Evolutionary conservation across 2,797 vertebrate species (phyloP).

Genomic region (Simalia tracyae): DNA sequence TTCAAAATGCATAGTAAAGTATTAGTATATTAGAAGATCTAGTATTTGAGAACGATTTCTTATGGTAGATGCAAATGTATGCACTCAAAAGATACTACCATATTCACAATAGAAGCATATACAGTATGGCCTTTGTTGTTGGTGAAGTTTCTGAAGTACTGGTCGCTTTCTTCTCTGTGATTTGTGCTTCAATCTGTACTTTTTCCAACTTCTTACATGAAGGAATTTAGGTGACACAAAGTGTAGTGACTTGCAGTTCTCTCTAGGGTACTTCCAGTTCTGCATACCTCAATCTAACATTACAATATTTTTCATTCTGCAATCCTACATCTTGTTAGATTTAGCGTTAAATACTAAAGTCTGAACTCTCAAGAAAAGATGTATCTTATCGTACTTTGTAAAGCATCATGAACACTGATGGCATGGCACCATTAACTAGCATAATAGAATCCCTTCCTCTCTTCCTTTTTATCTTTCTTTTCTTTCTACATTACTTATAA

Average conservation of each 20-base stretch:
- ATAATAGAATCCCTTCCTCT: background rate
- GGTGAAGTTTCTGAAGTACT: background rate
- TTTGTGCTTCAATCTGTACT: background rate
- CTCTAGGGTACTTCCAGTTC: background rate
- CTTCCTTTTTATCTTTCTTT: background rate
- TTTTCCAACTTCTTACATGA: background rate
- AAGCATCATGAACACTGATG: background rate
- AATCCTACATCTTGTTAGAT: background rate
- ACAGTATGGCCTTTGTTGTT: background rate
- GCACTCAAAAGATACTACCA: background rate
- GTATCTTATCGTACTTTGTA: background rate
- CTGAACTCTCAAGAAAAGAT: background rate
- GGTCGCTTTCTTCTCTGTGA: background rate
- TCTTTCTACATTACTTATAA: background rate
- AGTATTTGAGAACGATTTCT: background rate
- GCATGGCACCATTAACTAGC: background rate
- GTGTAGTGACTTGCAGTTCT: background rate
- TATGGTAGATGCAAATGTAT: background rate
- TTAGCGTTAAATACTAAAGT: background rate
- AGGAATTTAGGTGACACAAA: background rate
- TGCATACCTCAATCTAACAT: background rate
- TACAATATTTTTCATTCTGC: background rate
- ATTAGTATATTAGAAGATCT: background rate
- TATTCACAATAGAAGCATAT: background rate
- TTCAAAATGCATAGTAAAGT: background rate